These are phyloP conservation scores for Darevskia mixta DNA, from an alignment of 2,797 vertebrate species.

Conservation along the genomic window DNA sequence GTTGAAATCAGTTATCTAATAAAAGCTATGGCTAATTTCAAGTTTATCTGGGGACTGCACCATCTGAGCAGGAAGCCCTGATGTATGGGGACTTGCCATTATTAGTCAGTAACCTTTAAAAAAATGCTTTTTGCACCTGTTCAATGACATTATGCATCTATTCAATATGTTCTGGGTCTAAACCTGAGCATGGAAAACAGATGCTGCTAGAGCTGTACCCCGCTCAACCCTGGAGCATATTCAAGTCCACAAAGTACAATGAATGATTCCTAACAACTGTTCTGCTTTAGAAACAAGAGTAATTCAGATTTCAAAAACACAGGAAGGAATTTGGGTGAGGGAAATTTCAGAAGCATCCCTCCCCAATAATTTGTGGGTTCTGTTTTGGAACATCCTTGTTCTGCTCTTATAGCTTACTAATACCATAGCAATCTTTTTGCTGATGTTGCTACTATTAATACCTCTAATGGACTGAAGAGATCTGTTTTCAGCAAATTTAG, in stretches of 20 bases:
- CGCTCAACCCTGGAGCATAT: background rate
- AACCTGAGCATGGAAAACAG: background rate
- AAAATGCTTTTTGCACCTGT: background rate
- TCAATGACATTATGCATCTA: background rate
- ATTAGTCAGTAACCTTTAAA: background rate
- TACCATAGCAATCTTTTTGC: background rate
- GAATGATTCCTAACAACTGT: too few species aligned
- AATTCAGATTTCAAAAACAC: background rate
- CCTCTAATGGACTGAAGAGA: background rate
- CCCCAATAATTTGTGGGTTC: background rate
- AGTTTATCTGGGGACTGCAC: background rate
- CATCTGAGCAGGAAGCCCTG: background rate
- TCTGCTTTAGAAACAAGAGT: background rate
- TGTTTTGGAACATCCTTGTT: background rate
- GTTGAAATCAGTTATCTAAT: background rate
- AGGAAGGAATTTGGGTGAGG: background rate
- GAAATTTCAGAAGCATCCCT: background rate
- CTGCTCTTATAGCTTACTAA: background rate
- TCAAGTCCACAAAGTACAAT: background rate
- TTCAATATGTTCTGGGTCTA: background rate
- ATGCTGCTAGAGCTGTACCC: background rate
- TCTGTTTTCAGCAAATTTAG: constrained; percentile 6
- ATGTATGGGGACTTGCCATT: background rate
- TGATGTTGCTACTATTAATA: background rate
- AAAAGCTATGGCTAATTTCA: background rate